A percentile compares a stretch with the other conserved stretches of the same genome.
phyloP scores from a whole-genome alignment of 2,113 vertebrate genomes.

The Perca schrenkii region DNA sequence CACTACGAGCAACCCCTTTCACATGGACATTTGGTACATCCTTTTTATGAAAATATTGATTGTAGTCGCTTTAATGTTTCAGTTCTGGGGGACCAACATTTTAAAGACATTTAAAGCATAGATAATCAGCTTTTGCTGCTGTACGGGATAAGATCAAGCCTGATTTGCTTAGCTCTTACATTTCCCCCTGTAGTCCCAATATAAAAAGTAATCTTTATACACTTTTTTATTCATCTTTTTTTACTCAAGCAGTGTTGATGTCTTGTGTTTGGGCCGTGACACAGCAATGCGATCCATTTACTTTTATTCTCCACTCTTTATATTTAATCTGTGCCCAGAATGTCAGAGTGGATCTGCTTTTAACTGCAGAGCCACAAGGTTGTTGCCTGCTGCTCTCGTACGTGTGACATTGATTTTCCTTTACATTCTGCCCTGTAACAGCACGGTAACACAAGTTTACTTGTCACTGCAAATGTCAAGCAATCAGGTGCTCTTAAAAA shows the following conservation, averaged over 20 bases:
- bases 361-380: conserved; percentile 21
- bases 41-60: not conserved
- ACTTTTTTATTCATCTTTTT: not conserved
- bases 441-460: conserved; percentile 64
- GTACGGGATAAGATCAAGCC: not conserved
- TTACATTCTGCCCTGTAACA: conserved; percentile 40
- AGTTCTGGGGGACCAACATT: not conserved
- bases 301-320: not conserved
- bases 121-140: not conserved
- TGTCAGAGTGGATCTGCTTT: conserved; percentile 24
- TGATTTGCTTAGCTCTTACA: not conserved
- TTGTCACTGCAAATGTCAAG: conserved; percentile 79
- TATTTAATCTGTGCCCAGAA: conserved; percentile 1
- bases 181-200: not conserved
- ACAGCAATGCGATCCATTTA: not conserved
- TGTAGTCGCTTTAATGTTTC: not conserved
- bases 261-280: not conserved
- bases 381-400: conserved; percentile 17
- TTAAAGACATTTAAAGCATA: not conserved
- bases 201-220: not conserved
- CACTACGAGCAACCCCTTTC: not conserved
- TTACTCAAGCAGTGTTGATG: not conserved
- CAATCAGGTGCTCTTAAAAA: conserved; percentile 71
- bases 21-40: not conserved
- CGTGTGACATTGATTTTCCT: conserved; percentile 68